phyloP scores from a whole-genome alignment of 2,113 vertebrate genomes.

The Tetrax tetrax region DNA sequence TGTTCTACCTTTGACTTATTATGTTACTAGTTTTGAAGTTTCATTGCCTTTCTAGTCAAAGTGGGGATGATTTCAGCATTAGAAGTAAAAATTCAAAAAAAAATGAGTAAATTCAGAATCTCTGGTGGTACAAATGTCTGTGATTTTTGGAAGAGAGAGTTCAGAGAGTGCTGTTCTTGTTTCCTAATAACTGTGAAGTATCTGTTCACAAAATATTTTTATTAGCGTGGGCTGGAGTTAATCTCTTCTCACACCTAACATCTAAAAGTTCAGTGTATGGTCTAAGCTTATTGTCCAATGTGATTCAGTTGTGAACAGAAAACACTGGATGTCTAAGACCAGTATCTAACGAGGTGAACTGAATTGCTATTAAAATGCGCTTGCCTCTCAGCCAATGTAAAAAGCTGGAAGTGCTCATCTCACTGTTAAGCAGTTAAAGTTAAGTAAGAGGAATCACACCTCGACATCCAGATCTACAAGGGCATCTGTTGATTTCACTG shows the following conservation, averaged over 20 bases:
- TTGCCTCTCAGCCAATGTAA: neutral
- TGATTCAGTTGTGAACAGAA: neutral
- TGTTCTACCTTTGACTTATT: neutral
- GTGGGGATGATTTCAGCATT: neutral
- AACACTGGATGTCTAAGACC: neutral
- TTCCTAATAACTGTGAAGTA: neutral
- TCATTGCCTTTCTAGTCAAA: neutral
- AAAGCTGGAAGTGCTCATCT: neutral
- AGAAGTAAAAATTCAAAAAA: neutral
- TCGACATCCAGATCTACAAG: neutral
- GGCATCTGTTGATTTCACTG: neutral
- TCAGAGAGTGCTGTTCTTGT: neutral
- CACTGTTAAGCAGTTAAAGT: neutral
- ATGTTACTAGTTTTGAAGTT: neutral
- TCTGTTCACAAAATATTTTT: neutral
- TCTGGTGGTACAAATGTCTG: neutral
- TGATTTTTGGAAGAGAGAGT: neutral
- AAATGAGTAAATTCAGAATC: neutral
- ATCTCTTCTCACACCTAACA: neutral
- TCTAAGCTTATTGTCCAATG: neutral
- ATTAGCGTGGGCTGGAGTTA: neutral
- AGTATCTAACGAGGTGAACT: neutral
- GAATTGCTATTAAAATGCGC: neutral
- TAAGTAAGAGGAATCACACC: neutral
- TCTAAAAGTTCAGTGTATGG: neutral